Percentiles rank a stretch among this genome's conserved stretches.
Evolutionary conservation across 2,113 vertebrate genomes (phyloP).

Genomic region (Turdus rufiventris): DNA sequence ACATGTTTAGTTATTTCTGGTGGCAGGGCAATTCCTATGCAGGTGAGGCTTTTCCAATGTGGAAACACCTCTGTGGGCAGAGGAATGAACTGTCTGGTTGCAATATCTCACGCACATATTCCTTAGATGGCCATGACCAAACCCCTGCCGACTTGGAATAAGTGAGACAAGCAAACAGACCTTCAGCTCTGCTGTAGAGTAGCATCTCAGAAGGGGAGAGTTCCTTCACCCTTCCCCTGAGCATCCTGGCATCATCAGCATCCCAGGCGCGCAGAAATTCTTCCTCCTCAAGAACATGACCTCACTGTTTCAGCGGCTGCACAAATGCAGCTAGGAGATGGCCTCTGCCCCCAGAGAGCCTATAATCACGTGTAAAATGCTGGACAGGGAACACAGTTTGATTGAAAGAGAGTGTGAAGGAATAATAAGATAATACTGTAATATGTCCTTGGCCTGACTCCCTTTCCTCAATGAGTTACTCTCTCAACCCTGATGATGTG

Average conservation of each 20-base stretch:
- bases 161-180: background rate
- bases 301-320: conserved; percentile 16
- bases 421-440: conserved; percentile 57
- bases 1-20: background rate
- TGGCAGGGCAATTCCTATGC: background rate
- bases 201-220: background rate
- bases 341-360: background rate
- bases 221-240: background rate
- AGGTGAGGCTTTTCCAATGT: background rate
- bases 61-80: background rate
- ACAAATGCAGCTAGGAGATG: conserved; percentile 9
- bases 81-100: background rate
- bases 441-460: conserved; percentile 40
- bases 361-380: conserved; percentile 34
- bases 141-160: background rate
- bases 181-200: background rate
- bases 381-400: conserved; percentile 14
- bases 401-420: conserved; percentile 34
- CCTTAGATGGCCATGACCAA: background rate
- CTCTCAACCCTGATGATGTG: conserved; percentile 49
- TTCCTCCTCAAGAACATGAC: conserved; percentile 16
- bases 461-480: conserved; percentile 22
- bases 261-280: background rate
- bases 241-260: conserved; percentile 12
- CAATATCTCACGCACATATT: background rate